Conservation (phyloP, 1,140 invertebrate species). For the Globodera rostochiensis region DNA sequence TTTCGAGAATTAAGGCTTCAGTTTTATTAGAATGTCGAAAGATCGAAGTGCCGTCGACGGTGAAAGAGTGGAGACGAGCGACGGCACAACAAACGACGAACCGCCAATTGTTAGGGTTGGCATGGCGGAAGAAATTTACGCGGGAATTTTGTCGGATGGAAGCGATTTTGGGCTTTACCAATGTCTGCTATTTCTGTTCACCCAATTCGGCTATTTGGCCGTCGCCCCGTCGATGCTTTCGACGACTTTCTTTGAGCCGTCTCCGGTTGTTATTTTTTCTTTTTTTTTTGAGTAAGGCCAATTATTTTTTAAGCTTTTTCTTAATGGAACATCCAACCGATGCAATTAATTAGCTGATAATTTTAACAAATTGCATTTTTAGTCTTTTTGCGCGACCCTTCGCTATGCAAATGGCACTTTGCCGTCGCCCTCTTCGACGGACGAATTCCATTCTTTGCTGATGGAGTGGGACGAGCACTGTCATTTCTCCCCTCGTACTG, state of each 20-base stretch:
- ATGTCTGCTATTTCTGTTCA: constrained; percentile 50
- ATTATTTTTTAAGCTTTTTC: neutral
- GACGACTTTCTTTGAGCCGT: constrained; percentile 60
- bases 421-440: neutral
- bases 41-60: too few relatives aligned
- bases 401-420: neutral
- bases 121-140: neutral
- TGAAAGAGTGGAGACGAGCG: too few relatives aligned
- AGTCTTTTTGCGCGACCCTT: neutral
- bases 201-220: constrained; percentile 58
- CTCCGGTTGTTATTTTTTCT: constrained; percentile 35
- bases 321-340: too few relatives aligned
- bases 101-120: too few relatives aligned
- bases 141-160: neutral
- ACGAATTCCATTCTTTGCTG: constrained; percentile 56
- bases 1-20: too few relatives aligned
- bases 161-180: constrained; percentile 4
- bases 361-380: constrained; percentile 4
- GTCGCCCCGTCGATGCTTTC: constrained; percentile 52
- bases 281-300: neutral
- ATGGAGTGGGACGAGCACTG: constrained; percentile 53
- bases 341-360: neutral
- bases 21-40: too few relatives aligned
- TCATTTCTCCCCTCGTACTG: constrained; percentile 28
- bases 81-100: too few relatives aligned